Conservation (phyloP, 2,113 vertebrate species). For the Erythrocercus mccallii region DNA sequence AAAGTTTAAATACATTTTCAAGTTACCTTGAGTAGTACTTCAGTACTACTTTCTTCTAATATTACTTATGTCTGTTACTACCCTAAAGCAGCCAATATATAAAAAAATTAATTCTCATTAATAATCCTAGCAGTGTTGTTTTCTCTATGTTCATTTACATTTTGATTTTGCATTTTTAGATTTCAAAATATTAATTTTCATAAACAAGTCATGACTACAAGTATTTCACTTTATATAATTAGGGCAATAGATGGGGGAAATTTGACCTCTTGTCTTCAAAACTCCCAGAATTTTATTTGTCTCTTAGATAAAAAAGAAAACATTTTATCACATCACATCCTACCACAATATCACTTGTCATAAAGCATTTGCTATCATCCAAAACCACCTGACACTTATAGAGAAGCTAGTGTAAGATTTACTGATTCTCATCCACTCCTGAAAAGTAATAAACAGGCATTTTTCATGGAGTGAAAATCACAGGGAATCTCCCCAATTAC, state of each 20-base stretch:
- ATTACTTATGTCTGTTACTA: not conserved
- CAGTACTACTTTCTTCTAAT: not conserved
- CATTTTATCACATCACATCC: not conserved
- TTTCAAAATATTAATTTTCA: not conserved
- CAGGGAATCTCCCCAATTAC: not conserved
- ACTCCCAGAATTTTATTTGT: not conserved
- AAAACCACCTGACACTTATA: not conserved
- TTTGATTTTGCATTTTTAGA: not conserved
- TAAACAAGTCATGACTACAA: not conserved
- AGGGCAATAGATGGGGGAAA: not conserved
- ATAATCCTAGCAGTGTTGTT: not conserved
- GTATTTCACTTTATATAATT: not conserved
- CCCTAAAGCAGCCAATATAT: not conserved
- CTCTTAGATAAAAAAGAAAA: not conserved
- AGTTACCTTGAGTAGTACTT: not conserved
- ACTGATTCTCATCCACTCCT: not conserved
- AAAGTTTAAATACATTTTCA: not conserved
- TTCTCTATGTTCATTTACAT: not conserved
- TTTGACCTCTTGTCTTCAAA: not conserved
- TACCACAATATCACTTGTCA: not conserved
- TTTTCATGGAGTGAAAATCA: not conserved
- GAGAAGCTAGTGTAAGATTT: not conserved
- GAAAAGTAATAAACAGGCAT: not conserved
- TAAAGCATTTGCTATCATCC: not conserved
- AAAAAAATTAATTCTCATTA: not conserved